Conservation (phyloP, 2,797 vertebrate species). For the Sphenodon punctatus region DNA sequence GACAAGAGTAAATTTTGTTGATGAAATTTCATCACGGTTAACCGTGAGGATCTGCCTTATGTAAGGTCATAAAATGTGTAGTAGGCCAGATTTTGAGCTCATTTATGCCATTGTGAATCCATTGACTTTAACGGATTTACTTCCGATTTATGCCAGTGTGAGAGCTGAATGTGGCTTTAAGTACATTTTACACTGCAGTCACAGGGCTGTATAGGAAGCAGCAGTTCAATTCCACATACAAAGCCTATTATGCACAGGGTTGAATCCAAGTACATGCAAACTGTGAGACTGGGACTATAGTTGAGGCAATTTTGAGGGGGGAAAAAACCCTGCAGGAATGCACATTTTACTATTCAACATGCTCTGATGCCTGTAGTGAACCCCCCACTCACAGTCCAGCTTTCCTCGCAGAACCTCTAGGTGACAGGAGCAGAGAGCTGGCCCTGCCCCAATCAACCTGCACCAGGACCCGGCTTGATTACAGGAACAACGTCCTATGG, state of each 20-base stretch:
- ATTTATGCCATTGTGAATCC: background rate
- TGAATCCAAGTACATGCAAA: no score
- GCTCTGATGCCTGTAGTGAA: no score
- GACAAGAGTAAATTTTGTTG: slow-evolving; percentile 54
- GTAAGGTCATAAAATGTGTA: slow-evolving; percentile 11
- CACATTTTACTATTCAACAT: no score
- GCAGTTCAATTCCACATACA: background rate
- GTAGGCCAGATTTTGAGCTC: background rate
- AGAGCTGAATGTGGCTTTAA: background rate
- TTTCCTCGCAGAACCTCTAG: no score
- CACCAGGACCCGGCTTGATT: no score
- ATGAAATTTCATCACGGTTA: slow-evolving; percentile 57
- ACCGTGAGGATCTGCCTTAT: slow-evolving; percentile 27
- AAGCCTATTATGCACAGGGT: background rate
- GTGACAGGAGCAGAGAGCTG: no score
- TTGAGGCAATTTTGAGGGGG: no score
- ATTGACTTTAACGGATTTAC: background rate
- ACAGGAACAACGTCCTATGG: no score
- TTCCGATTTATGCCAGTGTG: background rate
- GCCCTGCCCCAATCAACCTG: no score
- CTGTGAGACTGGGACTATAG: no score
- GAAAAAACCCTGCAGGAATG: no score
- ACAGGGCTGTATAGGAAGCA: slow-evolving; percentile 27
- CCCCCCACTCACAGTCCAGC: no score
- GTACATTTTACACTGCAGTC: background rate